Evolutionary conservation across 1,140 invertebrate species (phyloP), one percentile per base, ranked within the genome.

Genomic region (Thaumatotibia leucotreta): DNA sequence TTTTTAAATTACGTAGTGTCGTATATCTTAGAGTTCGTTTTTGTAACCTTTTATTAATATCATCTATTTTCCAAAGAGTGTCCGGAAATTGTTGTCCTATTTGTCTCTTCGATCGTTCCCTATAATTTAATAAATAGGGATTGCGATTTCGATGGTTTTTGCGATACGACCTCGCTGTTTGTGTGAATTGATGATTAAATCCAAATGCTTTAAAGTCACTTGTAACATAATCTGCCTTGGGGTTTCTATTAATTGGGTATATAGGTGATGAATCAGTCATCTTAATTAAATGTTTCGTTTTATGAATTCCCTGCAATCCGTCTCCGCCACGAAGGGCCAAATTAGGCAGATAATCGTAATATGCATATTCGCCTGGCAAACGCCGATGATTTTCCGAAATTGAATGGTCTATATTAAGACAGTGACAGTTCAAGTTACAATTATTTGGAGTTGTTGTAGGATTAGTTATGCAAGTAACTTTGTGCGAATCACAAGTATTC

Each of bases 51-150:
- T 73, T 76, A 62, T 76, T 69, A 14, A 69, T 69, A 49, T 77
- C 68, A 63, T 84, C 77, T 39, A 84, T 69, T 80, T 88, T 75
- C 86, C 86, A 86, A 80, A 87, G 83, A 66, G 79, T 83, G 29
- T 71, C 70, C 29, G 74, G 77, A 52, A 63, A 61, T 33, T 76
- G 67, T 54, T 77, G 50, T 32, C 69, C 72, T n/a, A 58, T 17
- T 50, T 76, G 69, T 39, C 80, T 77, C 73, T 72, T 80, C 66
- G 73, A 66, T 72, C 79, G 74, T 39, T 76, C 64, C 52, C 75
- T 83, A 45, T 24, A 78, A 81, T 73, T 63, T 69, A 71, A 9
- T 4, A 54, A 45, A 23, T 6, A 54, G 50, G 10, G 23, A 27
- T 58, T 4, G 52, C 8, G 50, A 22, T 54, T 27, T 23, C 23